Percentiles rank a stretch among this genome's conserved stretches.
Conservation (phyloP, 1,140 invertebrate genomes). For the Sarcophaga peregrina region DNA sequence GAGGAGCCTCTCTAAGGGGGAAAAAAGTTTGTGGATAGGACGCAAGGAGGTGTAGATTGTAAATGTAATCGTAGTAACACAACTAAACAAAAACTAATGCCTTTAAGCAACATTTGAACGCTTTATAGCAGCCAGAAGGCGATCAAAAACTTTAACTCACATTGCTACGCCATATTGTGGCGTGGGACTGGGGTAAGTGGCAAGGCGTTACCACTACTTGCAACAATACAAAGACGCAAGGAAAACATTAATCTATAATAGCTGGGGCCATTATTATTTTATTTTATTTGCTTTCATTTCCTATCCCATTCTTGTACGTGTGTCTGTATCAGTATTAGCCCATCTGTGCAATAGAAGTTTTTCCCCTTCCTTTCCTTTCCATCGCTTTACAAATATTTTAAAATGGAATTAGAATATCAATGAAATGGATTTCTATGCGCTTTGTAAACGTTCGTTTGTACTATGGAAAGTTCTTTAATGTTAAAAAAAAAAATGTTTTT, state of each 20-base stretch:
- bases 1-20: too few species aligned
- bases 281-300: not conserved
- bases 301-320: not conserved
- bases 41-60: too few species aligned
- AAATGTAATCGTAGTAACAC: not conserved
- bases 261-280: constrained; percentile 9
- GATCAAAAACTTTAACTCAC: not conserved
- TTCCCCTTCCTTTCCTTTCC: not conserved
- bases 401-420: constrained; percentile 23
- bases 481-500: too few species aligned
- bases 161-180: not conserved
- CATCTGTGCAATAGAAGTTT: not conserved
- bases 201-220: not conserved
- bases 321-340: not conserved
- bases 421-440: not conserved
- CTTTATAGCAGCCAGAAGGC: not conserved
- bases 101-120: constrained; percentile 16
- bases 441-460: too few species aligned
- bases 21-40: too few species aligned
- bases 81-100: constrained; percentile 17
- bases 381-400: not conserved
- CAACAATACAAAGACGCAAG: not conserved
- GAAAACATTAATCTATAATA: constrained; percentile 7
- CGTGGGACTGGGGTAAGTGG: not conserved
- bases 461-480: too few species aligned